Conservation (phyloP, 2,797 vertebrate genomes). For the Enteromius fasciolatus region DNA sequence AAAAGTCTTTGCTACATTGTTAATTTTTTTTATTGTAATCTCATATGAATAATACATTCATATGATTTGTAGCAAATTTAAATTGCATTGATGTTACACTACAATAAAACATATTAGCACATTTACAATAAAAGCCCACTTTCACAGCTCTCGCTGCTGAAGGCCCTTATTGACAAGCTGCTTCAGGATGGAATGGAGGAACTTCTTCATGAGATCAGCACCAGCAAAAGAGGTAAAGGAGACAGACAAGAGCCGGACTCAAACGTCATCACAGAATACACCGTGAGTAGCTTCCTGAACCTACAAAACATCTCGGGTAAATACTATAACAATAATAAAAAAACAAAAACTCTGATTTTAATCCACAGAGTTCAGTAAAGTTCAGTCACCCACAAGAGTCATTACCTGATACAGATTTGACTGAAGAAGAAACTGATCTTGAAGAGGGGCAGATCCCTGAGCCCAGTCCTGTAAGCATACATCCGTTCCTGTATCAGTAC, state of each 20-base stretch:
- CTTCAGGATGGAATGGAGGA: conserved; percentile 81
- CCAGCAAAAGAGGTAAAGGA: conserved; percentile 64
- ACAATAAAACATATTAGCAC: not conserved
- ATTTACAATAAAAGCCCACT: conserved; percentile 44
- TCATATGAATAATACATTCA: not conserved
- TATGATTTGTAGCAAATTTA: not conserved
- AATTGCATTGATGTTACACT: not conserved
- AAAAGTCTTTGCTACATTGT: not conserved
- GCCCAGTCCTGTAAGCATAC: conserved; percentile 60
- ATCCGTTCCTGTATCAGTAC: not conserved
- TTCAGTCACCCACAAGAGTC: conserved; percentile 60
- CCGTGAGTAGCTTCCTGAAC: conserved; percentile 63
- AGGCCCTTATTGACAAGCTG: conserved; percentile 81
- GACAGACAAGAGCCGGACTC: conserved; percentile 70
- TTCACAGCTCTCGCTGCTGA: conserved; percentile 83
- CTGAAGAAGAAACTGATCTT: conserved; percentile 50
- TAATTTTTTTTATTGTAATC: not conserved
- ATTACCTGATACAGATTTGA: conserved; percentile 48
- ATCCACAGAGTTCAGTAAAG: conserved; percentile 69
- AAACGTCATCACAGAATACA: conserved; percentile 68
- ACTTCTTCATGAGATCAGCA: conserved; percentile 72
- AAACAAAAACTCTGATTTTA: not conserved
- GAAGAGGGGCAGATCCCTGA: conserved; percentile 55
- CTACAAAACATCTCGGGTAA: not conserved
- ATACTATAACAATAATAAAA: not conserved